phyloP scores from a whole-genome alignment of 1,140 invertebrate genomes.

The Charaxes varanes region DNA sequence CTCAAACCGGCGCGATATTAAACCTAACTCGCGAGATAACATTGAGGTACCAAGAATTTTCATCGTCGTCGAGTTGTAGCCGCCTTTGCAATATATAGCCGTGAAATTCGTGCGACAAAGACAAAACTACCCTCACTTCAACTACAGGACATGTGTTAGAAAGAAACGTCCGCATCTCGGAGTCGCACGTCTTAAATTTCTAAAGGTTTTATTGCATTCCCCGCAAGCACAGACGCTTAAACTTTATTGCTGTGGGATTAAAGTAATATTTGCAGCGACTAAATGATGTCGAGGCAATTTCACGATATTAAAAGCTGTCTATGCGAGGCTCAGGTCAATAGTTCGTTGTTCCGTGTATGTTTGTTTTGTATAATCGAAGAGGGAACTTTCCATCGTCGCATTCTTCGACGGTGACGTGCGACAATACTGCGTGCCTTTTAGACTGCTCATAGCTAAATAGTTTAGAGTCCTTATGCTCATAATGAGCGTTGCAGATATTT shows the following conservation, averaged over 20 bases:
- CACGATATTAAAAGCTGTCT: conserved; percentile 67
- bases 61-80: conserved; percentile 57
- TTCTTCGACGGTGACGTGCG: conserved; percentile 50
- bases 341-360: conserved; percentile 52
- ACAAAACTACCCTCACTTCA: conserved; percentile 37
- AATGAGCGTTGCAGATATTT: no score
- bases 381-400: conserved; percentile 57
- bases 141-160: conserved; percentile 53
- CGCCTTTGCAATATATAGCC: conserved; percentile 61
- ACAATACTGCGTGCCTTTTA: conserved; percentile 53
- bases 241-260: conserved; percentile 71
- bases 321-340: conserved; percentile 62
- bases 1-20: conserved; percentile 55
- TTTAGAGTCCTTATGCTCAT: conserved; percentile 15
- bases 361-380: conserved; percentile 50
- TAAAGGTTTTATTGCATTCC: conserved; percentile 72
- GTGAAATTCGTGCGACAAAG: conserved; percentile 55
- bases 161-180: conserved; percentile 58
- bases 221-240: conserved; percentile 69
- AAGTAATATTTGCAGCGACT: conserved; percentile 71
- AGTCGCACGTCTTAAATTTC: conserved; percentile 60
- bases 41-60: conserved; percentile 67
- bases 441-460: conserved; percentile 51
- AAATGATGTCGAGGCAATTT: conserved; percentile 70
- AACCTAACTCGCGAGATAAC: conserved; percentile 63